Conservation (phyloP, 2,888 invertebrate species). For the Oxycera nigricornis region DNA sequence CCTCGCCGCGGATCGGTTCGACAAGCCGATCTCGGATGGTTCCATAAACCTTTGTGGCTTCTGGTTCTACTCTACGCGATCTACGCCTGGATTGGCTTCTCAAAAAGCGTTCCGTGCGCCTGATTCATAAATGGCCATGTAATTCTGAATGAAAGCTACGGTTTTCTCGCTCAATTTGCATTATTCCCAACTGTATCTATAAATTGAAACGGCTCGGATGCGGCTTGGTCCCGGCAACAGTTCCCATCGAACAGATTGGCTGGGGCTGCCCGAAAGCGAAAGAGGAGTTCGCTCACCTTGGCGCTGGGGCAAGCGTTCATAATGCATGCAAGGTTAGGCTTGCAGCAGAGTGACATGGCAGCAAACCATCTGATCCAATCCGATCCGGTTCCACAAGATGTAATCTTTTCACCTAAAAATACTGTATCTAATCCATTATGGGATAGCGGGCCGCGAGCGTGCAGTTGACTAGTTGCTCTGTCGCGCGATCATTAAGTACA, state of each 20-base stretch:
- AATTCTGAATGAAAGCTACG: constrained; percentile 37
- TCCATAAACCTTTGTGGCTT: neutral
- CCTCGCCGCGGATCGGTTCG: neutral
- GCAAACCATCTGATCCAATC: too few relatives aligned
- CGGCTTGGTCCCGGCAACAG: neutral
- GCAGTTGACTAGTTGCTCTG: neutral
- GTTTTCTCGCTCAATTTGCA: constrained; percentile 41
- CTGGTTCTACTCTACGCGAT: neutral
- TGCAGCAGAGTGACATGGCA: constrained; percentile 38
- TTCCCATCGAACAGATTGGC: neutral
- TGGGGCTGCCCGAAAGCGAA: neutral
- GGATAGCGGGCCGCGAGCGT: constrained; percentile 33
- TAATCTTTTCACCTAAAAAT: constrained; percentile 32
- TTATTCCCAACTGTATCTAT: constrained; percentile 22
- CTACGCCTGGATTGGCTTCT: neutral
- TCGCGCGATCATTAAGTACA: neutral
- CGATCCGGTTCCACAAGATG: constrained; percentile 40
- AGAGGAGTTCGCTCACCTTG: constrained; percentile 44
- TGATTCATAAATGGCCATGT: constrained; percentile 17
- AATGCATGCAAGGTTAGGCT: neutral
- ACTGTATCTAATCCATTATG: constrained; percentile 46
- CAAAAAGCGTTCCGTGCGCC: neutral
- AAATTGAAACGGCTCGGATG: constrained; percentile 19
- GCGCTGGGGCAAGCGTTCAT: neutral
- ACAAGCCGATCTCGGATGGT: neutral